Percentiles rank a stretch among this genome's conserved stretches.
Evolutionary conservation across 2,797 vertebrate genomes (phyloP).

Genomic region (Diplodus puntazzo): DNA sequence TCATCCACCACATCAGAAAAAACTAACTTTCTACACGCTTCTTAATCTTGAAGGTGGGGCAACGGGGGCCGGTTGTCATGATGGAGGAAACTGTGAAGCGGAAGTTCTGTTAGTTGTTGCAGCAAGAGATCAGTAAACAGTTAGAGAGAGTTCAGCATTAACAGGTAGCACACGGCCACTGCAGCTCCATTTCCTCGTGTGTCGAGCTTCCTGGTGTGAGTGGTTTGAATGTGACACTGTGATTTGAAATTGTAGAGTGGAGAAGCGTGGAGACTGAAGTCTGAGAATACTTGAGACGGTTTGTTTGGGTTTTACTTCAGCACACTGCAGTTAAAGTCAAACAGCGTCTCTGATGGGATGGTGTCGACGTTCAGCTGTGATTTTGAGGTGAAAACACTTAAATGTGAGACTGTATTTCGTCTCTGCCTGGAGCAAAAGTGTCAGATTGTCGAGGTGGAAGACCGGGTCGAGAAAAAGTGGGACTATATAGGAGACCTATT

Average conservation of each 20-base stretch:
- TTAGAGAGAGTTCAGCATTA: not conserved
- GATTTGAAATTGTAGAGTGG: constrained; percentile 5
- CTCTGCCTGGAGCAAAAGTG: too few relatives aligned
- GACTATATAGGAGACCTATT: not conserved
- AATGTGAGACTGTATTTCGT: too few relatives aligned
- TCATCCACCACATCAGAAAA: not conserved
- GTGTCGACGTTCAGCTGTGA: not conserved
- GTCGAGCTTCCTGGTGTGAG: constrained; percentile 25
- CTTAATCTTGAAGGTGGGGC: constrained; percentile 3
- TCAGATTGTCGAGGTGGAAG: not conserved
- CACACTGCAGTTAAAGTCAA: not conserved
- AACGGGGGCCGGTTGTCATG: constrained; percentile 2
- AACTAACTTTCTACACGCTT: not conserved
- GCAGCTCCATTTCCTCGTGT: not conserved
- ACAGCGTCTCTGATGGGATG: not conserved
- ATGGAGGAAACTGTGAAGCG: constrained; percentile 14
- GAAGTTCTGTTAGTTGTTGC: constrained; percentile 4
- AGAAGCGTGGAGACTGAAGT: not conserved
- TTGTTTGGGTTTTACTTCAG: too few relatives aligned
- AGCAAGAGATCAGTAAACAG: not conserved
- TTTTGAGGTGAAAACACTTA: not conserved
- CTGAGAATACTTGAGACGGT: not conserved
- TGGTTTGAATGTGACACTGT: not conserved
- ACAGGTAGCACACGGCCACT: constrained; percentile 3
- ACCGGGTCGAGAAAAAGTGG: not conserved